Percentiles rank a stretch among this genome's conserved stretches.
Evolutionary conservation across 1,140 invertebrate genomes (phyloP).

Genomic region (Arion vulgaris): DNA sequence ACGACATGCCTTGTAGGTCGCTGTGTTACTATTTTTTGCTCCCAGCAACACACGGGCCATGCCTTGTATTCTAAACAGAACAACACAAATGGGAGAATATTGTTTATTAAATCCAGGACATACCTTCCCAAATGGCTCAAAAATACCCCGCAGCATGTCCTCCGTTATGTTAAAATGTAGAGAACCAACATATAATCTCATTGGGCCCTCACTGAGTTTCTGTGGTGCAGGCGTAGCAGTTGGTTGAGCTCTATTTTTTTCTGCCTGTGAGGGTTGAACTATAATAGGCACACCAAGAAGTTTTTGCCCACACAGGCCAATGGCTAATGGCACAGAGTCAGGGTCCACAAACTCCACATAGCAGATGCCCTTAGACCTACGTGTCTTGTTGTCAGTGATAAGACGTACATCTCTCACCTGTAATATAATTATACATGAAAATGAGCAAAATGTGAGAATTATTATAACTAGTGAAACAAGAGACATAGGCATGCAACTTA

Average conservation of each 20-base stretch:
- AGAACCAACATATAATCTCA: constrained; percentile 97
- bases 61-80: too few relatives aligned
- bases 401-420: constrained; percentile 93
- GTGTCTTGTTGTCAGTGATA: constrained; percentile 99
- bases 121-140: constrained; percentile 97
- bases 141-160: constrained; percentile 98
- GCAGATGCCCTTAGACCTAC: constrained; percentile 98
- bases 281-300: constrained; percentile 97
- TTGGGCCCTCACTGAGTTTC: constrained; percentile 82
- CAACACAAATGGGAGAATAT: too few relatives aligned
- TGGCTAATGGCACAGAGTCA: constrained; percentile 96
- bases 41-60: too few relatives aligned
- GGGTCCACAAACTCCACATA: constrained; percentile 99
- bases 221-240: constrained; percentile 59
- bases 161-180: constrained; percentile 99
- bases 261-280: constrained; percentile 98
- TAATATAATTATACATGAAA: background rate
- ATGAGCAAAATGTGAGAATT: background rate
- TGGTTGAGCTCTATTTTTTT: constrained; percentile 93
- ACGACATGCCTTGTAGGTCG: too few relatives aligned
- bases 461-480: too few relatives aligned
- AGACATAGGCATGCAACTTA: too few relatives aligned
- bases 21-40: too few relatives aligned
- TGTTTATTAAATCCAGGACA: constrained; percentile 36
- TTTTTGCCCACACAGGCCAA: constrained; percentile 96